These are phyloP conservation scores for Coracopsis vasa DNA, from an alignment of 2,113 vertebrate genomes.

Conservation along the genomic window DNA sequence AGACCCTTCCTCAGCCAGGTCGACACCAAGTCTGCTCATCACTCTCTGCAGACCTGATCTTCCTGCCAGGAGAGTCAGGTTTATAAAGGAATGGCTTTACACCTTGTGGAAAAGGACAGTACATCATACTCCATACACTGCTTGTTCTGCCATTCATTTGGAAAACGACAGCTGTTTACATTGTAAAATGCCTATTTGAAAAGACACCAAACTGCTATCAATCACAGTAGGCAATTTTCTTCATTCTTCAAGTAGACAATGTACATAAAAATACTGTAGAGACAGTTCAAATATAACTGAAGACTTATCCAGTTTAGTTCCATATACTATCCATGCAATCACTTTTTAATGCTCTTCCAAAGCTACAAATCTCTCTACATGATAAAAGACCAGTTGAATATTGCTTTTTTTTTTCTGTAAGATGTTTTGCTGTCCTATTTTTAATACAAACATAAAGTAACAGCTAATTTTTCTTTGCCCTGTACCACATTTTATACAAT, in stretches of 20 bases:
- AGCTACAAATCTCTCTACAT: not conserved
- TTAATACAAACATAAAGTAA: not conserved
- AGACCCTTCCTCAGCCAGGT: not conserved
- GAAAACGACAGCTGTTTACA: not conserved
- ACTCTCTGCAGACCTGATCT: rapidly evolving
- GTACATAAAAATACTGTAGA: not conserved
- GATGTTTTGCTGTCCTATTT: not conserved
- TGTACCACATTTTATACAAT: not conserved
- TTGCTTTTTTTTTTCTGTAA: not conserved
- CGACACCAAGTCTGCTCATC: not conserved
- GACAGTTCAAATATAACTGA: not conserved
- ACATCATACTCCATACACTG: not conserved
- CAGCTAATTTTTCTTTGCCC: not conserved
- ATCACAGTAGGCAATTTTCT: not conserved
- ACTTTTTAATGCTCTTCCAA: not conserved
- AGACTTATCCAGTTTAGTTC: not conserved
- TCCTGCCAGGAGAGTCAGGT: not conserved
- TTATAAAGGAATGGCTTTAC: not conserved
- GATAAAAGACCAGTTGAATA: not conserved
- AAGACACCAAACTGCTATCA: not conserved
- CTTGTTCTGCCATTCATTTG: not conserved
- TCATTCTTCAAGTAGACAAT: not conserved
- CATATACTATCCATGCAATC: not conserved
- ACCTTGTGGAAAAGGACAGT: not conserved
- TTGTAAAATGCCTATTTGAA: not conserved